Conservation (phyloP, 2,797 vertebrate species). For the Chiroxiphia lanceolata region DNA sequence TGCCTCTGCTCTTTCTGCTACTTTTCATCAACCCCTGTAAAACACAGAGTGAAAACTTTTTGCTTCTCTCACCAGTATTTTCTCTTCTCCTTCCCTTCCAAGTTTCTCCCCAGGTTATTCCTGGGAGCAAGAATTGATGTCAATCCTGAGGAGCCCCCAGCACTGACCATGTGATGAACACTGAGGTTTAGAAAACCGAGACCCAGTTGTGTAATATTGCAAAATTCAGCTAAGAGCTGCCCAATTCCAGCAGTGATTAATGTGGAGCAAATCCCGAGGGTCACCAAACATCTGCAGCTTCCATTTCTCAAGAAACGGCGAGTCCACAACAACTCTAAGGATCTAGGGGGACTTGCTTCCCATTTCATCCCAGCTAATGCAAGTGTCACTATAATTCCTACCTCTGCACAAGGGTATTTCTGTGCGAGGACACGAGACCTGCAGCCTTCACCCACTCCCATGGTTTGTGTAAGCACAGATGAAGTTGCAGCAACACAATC, state of each 20-base stretch:
- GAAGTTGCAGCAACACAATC: not conserved
- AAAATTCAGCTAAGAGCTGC: not conserved
- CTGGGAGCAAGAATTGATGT: not conserved
- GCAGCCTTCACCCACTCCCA: not conserved
- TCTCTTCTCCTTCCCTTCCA: not conserved
- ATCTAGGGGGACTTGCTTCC: not conserved
- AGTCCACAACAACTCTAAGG: fast-evolving
- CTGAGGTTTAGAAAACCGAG: not conserved
- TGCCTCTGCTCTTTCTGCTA: not conserved
- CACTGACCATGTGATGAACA: fast-evolving
- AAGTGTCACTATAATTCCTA: not conserved
- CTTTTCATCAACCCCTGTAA: not conserved
- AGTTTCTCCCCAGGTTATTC: not conserved
- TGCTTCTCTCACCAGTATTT: fast-evolving
- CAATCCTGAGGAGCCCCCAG: not conserved
- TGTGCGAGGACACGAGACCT: not conserved
- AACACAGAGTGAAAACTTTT: fast-evolving
- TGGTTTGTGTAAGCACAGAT: not conserved
- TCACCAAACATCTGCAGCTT: not conserved
- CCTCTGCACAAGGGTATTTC: not conserved
- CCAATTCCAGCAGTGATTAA: not conserved
- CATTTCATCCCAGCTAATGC: fast-evolving
- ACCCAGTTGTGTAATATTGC: not conserved
- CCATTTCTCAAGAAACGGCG: not conserved
- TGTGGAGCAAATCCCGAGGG: not conserved